Evolutionary conservation across 2,113 vertebrate genomes (phyloP).

Genomic region (Piaya cayana): DNA sequence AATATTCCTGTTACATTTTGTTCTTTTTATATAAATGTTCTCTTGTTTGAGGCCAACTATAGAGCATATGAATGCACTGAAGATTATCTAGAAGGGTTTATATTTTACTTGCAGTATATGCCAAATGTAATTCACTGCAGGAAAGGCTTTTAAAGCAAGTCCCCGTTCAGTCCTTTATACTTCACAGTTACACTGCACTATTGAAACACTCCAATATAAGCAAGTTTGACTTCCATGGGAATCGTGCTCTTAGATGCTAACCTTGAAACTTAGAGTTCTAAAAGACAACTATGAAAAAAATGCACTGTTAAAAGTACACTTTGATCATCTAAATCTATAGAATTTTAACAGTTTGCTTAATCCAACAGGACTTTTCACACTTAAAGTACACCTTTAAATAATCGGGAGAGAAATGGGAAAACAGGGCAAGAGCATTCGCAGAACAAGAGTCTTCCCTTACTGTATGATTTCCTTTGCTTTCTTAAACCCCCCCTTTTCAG

Average conservation of each 20-base stretch:
- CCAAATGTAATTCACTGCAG: conserved; percentile 16
- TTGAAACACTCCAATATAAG: neutral
- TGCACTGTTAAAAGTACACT: neutral
- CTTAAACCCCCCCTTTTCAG: neutral
- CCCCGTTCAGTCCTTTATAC: neutral
- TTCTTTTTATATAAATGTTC: neutral
- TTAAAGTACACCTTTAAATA: neutral
- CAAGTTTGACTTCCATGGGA: neutral
- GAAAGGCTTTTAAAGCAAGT: neutral
- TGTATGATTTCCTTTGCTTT: neutral
- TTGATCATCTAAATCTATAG: neutral
- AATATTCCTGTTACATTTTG: neutral
- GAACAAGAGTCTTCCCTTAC: neutral
- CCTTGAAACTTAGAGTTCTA: neutral
- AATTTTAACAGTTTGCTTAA: neutral
- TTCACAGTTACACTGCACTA: neutral
- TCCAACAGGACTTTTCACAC: neutral
- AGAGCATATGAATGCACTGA: neutral
- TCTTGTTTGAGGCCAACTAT: conserved; percentile 11
- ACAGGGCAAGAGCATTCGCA: neutral
- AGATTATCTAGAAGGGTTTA: conserved; percentile 5
- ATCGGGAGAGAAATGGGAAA: neutral
- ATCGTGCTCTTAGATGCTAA: neutral
- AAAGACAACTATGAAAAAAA: neutral
- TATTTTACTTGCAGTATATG: neutral